Conservation (phyloP, 1,140 invertebrate genomes). For the Drosophila melanica region DNA sequence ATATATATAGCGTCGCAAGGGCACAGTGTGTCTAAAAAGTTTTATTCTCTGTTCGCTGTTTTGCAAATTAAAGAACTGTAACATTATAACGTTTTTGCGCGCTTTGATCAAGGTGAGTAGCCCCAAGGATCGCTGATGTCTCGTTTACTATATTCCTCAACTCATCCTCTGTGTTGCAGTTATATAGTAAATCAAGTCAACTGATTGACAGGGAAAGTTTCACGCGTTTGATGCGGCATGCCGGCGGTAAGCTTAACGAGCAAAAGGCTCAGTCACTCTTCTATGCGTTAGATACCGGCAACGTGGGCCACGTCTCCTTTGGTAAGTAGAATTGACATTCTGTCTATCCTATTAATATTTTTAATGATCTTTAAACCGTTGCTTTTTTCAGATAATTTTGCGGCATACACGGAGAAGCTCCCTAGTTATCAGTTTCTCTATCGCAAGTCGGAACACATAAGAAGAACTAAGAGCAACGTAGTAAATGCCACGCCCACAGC, state of each 20-base stretch:
- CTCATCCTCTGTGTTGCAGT: conserved; percentile 26
- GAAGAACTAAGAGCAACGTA: conserved; percentile 46
- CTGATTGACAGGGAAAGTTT: conserved; percentile 67
- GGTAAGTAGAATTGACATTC: conserved; percentile 39
- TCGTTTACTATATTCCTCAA: background rate
- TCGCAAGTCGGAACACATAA: conserved; percentile 72
- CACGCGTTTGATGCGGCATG: conserved; percentile 61
- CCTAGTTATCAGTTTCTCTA: conserved; percentile 68
- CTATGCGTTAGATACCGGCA: conserved; percentile 62
- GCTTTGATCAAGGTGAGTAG: conserved; percentile 65
- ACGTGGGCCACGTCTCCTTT: conserved; percentile 70
- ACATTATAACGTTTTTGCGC: conserved; percentile 72
- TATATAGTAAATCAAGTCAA: conserved; percentile 68
- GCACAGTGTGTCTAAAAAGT: conserved; percentile 72
- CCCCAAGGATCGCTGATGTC: background rate
- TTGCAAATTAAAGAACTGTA: conserved; percentile 68
- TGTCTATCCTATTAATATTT: background rate
- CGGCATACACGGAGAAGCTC: conserved; percentile 54
- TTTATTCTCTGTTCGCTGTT: conserved; percentile 76
- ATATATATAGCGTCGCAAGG: conserved; percentile 49
- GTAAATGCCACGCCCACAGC: conserved; percentile 5
- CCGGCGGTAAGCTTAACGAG: conserved; percentile 64
- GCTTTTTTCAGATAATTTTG: conserved; percentile 50
- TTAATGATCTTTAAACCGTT: background rate
- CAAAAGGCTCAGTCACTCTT: conserved; percentile 67